Base-by-base conservation (phyloP, 2,888 invertebrate genomes). In the Rugalucina vietnamica region DNA sequence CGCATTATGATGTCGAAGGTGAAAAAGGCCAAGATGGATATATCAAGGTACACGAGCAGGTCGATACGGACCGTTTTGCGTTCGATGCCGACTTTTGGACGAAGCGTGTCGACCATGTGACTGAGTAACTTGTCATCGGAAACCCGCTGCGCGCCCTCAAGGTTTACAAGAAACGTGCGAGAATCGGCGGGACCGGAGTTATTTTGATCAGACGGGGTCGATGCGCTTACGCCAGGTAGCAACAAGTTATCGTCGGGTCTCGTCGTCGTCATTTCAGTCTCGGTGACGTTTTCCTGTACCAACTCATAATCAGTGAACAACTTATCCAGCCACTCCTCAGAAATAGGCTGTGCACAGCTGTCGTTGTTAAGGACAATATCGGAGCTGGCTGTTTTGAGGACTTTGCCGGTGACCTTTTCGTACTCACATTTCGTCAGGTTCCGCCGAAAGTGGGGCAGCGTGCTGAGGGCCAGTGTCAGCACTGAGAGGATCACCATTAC, bases 391-490 rank as follows among this genome's bases (percentile, higher is more conserved):
- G 84, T 74, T 43, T 39, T 60, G 12, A 78, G 39, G 4, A 1
- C 14, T n/a, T 72, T 72, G 2, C 72, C 72, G 12, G 27, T 18
- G 2, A 43, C 72, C 21, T 83, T 76, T 69, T 87, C 87, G 18
- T 81, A 36, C 72, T 87, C 87, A 60, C 87, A 87, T 27, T 69
- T 76, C 1, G 87, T 87, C 14, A 87, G 80, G 37, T 78, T 79
- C 65, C 87, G 65, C 2, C 79, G 75, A 65, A 87, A 87, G 54
- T 76, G 71, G 0, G 89, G 81, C 32, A 89, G 77, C 4, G 87
- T 88, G 54, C 89, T 88, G 21, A 88, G 82, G 0, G 89, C 84
- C n/a, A 88, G 76, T 0, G 87, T 84, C 12, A 88, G 36, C 0
- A 89, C 87, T 1, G 85, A 84, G 21, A 89, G 34, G 1, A 89